phyloP scores from a whole-genome alignment of 35 echinoderm and acorn worm genomes.

The Acanthaster planci region DNA sequence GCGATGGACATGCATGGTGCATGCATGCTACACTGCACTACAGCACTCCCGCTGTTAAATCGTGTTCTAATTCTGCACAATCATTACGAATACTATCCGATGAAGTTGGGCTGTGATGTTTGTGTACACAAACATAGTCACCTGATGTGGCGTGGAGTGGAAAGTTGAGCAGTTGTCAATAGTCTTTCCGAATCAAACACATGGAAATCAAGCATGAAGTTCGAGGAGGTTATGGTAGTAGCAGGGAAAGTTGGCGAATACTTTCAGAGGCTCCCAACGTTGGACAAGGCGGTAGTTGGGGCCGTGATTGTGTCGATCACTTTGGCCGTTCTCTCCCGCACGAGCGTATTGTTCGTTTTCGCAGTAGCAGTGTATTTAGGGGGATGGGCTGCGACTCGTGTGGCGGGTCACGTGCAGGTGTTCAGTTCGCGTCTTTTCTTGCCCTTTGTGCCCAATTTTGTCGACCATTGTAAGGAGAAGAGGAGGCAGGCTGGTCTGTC shows the following conservation, averaged over 20 bases:
- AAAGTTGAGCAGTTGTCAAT: no score
- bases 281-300: neutral
- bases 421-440: neutral
- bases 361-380: neutral
- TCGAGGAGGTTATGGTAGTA: neutral
- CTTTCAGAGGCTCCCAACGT: neutral
- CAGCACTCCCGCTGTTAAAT: no score
- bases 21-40: no score
- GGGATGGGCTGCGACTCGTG: neutral
- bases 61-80: no score
- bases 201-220: conserved; percentile 2
- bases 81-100: no score
- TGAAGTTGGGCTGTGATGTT: neutral
- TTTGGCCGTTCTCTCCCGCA: neutral
- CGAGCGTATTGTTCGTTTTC: neutral
- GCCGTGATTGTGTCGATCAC: neutral
- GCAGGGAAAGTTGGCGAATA: neutral
- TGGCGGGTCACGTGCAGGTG: neutral
- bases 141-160: no score
- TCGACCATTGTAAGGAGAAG: conserved; percentile 3
- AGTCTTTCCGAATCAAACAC: no score
- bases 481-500: neutral
- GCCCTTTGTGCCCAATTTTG: neutral
- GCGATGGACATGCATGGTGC: no score
- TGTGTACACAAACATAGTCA: no score